Percentiles rank a stretch among this genome's conserved stretches.
These are phyloP conservation scores for Drosophila navojoa DNA, from an alignment of 1,140 invertebrate species.

Conservation along the genomic window DNA sequence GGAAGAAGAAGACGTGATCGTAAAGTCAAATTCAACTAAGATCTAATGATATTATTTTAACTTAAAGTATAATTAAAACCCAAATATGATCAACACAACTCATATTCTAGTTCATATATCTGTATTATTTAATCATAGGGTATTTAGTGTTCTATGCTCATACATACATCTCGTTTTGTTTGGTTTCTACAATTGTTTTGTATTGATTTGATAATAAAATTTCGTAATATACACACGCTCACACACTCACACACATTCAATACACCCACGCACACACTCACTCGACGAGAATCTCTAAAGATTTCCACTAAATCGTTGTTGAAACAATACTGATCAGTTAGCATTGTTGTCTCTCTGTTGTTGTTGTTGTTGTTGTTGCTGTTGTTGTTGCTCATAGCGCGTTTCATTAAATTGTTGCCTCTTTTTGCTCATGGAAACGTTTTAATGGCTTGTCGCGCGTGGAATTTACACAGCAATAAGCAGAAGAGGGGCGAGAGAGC, in stretches of 20 bases:
- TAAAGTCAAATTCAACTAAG: no score
- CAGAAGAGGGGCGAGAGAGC: neutral
- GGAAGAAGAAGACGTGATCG: no score
- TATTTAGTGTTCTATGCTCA: no score
- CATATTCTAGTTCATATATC: no score
- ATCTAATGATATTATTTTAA: no score
- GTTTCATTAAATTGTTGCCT: slow-evolving; percentile 61
- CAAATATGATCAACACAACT: no score
- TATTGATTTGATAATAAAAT: slow-evolving; percentile 23
- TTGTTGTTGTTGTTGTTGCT: slow-evolving; percentile 27
- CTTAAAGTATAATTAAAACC: no score
- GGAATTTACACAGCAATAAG: slow-evolving; percentile 69
- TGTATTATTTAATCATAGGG: no score
- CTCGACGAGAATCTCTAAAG: slow-evolving; percentile 35
- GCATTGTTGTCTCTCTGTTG: slow-evolving; percentile 31
- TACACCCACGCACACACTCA: neutral
- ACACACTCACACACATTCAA: slow-evolving; percentile 8
- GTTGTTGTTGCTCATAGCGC: slow-evolving; percentile 33
- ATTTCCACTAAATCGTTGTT: slow-evolving; percentile 41
- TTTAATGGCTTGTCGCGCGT: slow-evolving; percentile 79
- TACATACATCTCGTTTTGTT: no score
- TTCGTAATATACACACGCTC: slow-evolving; percentile 27
- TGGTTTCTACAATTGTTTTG: neutral
- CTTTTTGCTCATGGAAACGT: slow-evolving; percentile 52
- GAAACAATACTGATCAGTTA: slow-evolving; percentile 33